Base-by-base conservation (phyloP, 2,888 invertebrate species). In the Eupsilia transversa region DNA sequence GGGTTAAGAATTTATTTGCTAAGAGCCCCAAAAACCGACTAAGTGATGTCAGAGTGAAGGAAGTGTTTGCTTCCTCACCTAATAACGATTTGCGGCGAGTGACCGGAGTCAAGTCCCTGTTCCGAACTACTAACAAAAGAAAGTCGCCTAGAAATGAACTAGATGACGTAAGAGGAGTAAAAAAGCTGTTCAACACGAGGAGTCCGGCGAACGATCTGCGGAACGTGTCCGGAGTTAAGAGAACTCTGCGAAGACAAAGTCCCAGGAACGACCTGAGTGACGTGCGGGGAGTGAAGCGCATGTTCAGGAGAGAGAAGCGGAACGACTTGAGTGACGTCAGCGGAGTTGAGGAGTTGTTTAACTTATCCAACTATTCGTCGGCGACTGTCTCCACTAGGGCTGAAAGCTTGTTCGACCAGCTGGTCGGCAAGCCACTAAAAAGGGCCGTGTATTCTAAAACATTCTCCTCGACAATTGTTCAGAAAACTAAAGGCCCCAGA, bases 201-300 rank as follows among this genome's bases (percentile, higher is more conserved):
- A 91, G 92, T 41, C 93, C 93, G 0, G 80, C 69, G 0, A 92
- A 96, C 68, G 94, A 96, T 63, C 82, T 95, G 69, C 86, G 92
- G 1, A 91, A 95, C 66, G 93, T 96, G 0, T 92, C 92, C 0
- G 95, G 96, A 2, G 94, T 95, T 0, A 95, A 93, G 77, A 87
- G 88, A 56, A 86, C 86, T 0, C 52, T 93, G 33, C 87, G 86
- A 6, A 78, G 82, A 3, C 85, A 82, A 6, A 92, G 93, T 0
- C 94, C 94, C 0, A 88, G 74, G 38, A 94, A 96, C 77, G 93
- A 95, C 35, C 73, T 95, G 38, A 82, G 84, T 0, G 94, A 95
- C 74, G 91, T 95, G 0, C 80, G 93, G 12, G 95, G 95, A 0
- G 92, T 95, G 14, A 90, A 89, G 46, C 81, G 85, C 2, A 74